Conservation (phyloP, 2,888 invertebrate genomes). For the Glyphotaelius pellucidus region DNA sequence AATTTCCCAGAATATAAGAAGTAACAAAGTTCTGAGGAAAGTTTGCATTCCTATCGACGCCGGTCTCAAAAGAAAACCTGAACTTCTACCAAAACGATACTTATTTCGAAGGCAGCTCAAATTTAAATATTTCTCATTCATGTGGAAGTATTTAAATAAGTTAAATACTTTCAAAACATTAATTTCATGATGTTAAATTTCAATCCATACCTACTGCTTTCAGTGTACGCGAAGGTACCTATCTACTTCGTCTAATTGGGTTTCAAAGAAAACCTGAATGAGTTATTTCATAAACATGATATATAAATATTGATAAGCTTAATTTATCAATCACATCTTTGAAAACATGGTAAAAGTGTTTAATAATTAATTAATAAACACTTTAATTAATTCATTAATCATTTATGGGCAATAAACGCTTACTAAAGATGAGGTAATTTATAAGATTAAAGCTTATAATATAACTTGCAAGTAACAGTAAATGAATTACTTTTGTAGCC, state of each 20-base stretch:
- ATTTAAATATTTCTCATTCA: constrained; percentile 4
- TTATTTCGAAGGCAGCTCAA: constrained; percentile 14
- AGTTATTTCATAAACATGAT: no score
- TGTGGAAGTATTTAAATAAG: neutral
- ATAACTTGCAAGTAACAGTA: neutral
- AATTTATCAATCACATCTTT: no score
- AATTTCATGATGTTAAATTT: neutral
- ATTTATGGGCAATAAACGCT: neutral
- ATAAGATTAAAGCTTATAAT: neutral
- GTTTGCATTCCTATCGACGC: constrained; percentile 45
- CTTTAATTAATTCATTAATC: no score
- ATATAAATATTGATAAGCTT: no score
- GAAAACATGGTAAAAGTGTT: no score
- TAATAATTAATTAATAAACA: no score
- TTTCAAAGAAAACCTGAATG: no score
- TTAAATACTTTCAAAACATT: neutral
- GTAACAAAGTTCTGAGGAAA: constrained; percentile 45
- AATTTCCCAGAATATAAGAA: constrained; percentile 40
- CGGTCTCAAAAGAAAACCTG: constrained; percentile 20
- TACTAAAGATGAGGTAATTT: neutral
- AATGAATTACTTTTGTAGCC: neutral
- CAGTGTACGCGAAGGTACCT: no score
- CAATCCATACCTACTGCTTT: neutral
- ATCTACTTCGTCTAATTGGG: no score
- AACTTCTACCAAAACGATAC: constrained; percentile 13